Percentiles rank a stretch among this genome's conserved stretches.
Evolutionary conservation across 2,797 vertebrate genomes (phyloP).

Genomic region (Buphagus erythrorhynchus): DNA sequence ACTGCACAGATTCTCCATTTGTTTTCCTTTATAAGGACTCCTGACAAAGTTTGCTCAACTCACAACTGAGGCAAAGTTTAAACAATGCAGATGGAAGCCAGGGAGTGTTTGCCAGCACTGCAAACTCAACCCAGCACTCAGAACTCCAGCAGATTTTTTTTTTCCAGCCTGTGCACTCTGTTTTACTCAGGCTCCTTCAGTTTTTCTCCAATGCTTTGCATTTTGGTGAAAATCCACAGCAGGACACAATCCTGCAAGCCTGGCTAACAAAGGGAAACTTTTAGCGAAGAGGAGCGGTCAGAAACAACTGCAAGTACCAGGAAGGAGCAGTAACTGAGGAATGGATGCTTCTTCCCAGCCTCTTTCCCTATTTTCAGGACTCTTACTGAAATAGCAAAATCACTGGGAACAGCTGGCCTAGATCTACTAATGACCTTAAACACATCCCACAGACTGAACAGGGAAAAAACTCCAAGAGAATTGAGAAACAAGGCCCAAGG

Average conservation of each 20-base stretch:
- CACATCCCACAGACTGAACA: background rate
- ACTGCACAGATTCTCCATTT: background rate
- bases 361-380: background rate
- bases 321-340: background rate
- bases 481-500: background rate
- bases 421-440: background rate
- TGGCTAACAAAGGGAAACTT: background rate
- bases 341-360: background rate
- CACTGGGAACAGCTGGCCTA: background rate
- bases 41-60: background rate
- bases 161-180: background rate
- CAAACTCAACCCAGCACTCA: background rate
- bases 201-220: background rate
- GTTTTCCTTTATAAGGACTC: slow-evolving; percentile 36
- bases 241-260: background rate
- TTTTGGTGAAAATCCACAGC: background rate
- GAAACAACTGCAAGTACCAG: background rate
- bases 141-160: background rate
- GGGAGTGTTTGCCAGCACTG: background rate
- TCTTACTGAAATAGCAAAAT: background rate
- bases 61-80: background rate
- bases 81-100: background rate
- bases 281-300: background rate
- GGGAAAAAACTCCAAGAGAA: background rate
- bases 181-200: background rate